phyloP scores from a whole-genome alignment of 2,888 invertebrate genomes.

The Emmelina monodactyla region DNA sequence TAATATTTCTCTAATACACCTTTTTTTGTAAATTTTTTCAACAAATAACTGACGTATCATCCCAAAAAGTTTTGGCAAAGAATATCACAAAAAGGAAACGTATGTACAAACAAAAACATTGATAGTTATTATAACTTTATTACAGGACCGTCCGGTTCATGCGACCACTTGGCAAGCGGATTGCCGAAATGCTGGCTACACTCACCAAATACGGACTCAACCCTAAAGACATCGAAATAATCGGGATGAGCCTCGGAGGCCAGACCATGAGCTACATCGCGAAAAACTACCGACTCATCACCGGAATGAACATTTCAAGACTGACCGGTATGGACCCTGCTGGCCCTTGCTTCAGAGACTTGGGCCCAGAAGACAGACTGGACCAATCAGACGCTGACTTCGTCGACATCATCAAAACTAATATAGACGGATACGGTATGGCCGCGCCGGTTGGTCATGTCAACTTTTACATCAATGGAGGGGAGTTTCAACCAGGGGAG shows the following conservation, averaged over 20 bases:
- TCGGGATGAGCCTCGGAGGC: constrained; percentile 39
- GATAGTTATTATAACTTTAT: no score
- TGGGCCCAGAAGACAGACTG: constrained; percentile 33
- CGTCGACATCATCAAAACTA: constrained; percentile 35
- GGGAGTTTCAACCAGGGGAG: constrained; percentile 35
- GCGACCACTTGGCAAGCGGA: constrained; percentile 29
- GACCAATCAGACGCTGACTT: constrained; percentile 41
- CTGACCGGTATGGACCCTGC: constrained; percentile 31
- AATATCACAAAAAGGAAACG: no score
- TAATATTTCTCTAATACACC: no score
- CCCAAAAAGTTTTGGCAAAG: no score
- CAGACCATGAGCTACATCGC: constrained; percentile 42
- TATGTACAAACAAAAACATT: no score
- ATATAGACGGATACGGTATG: constrained; percentile 43
- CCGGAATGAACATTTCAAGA: constrained; percentile 32
- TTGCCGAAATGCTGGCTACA: constrained; percentile 34
- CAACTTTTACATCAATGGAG: constrained; percentile 46
- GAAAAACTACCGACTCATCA: constrained; percentile 28
- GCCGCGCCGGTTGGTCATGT: constrained; percentile 41
- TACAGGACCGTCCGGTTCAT: constrained; percentile 34
- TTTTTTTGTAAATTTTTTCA: no score
- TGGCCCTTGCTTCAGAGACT: constrained; percentile 43
- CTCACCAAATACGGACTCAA: constrained; percentile 31
- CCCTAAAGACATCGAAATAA: constrained; percentile 31
- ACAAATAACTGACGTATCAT: no score